Evolutionary conservation across 92 coral and sea anemone species (phyloP).

Genomic region (Isaurus tuberculatus): DNA sequence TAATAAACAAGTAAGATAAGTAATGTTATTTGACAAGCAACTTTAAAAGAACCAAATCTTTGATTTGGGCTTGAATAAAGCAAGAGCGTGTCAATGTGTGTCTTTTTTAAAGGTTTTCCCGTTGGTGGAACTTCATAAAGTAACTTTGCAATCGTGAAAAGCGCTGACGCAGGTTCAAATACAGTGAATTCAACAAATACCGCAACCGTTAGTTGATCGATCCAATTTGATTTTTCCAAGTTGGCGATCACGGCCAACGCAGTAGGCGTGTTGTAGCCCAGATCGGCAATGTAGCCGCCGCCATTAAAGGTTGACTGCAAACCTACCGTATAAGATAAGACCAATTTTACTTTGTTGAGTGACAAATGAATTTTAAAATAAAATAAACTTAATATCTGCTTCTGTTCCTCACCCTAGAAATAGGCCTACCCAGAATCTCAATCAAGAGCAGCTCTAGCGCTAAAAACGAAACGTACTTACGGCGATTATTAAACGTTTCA

Average conservation of each 20-base stretch:
- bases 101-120: slow-evolving; percentile 65
- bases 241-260: slow-evolving; percentile 76
- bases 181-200: slow-evolving; percentile 89
- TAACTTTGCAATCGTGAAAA: slow-evolving; percentile 81
- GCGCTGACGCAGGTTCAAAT: slow-evolving; percentile 79
- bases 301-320: slow-evolving; percentile 70
- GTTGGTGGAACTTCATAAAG: slow-evolving; percentile 73
- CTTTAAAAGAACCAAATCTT: slow-evolving; percentile 51
- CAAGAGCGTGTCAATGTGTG: slow-evolving; percentile 72
- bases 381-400: no score
- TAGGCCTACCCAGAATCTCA: no score
- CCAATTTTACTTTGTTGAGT: not conserved
- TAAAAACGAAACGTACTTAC: no score
- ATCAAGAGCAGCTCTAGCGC: no score
- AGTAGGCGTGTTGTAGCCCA: slow-evolving; percentile 86
- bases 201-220: slow-evolving; percentile 75
- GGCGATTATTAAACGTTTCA: no score
- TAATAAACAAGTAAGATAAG: slow-evolving; percentile 78
- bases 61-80: slow-evolving; percentile 68
- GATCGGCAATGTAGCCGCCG: slow-evolving; percentile 90
- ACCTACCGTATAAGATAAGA: not conserved
- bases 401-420: no score
- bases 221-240: slow-evolving; percentile 76
- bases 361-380: not conserved
- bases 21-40: slow-evolving; percentile 73